These are phyloP conservation scores for Operophtera brumata DNA, from an alignment of 2,888 invertebrate genomes.

Conservation along the genomic window DNA sequence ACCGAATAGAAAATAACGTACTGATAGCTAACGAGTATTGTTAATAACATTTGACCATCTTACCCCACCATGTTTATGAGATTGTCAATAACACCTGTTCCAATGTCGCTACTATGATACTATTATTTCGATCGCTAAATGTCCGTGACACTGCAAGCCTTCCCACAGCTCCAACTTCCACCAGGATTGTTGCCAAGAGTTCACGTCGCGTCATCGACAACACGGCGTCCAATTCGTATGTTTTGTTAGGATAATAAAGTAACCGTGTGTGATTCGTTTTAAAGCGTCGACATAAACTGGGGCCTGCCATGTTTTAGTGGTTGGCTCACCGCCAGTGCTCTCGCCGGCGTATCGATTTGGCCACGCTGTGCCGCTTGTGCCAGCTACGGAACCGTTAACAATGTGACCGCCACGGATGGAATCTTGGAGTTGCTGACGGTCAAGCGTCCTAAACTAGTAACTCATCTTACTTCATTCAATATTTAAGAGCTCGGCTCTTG, in stretches of 20 bases:
- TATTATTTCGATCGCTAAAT: constrained; percentile 40
- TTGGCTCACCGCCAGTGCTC: constrained; percentile 64
- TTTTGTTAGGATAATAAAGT: constrained; percentile 47
- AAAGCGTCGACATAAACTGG: constrained; percentile 50
- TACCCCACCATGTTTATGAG: constrained; percentile 1
- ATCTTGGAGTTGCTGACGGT: constrained; percentile 36
- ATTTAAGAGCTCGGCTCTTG: too few species aligned
- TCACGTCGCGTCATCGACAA: constrained; percentile 36
- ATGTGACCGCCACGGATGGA: constrained; percentile 41
- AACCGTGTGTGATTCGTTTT: constrained; percentile 42
- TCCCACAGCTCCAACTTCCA: constrained; percentile 40
- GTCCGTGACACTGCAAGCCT: constrained; percentile 50
- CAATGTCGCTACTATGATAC: constrained; percentile 47
- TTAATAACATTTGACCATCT: constrained; percentile 9
- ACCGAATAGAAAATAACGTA: background rate
- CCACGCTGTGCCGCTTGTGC: constrained; percentile 34
- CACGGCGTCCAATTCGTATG: constrained; percentile 32
- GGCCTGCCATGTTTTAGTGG: constrained; percentile 55
- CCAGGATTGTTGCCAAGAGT: constrained; percentile 40
- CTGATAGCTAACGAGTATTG: background rate
- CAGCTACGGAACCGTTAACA: constrained; percentile 32
- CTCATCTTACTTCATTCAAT: constrained; percentile 31
- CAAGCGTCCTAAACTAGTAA: constrained; percentile 34
- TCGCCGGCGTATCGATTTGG: constrained; percentile 51
- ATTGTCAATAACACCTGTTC: constrained; percentile 33